phyloP scores from a whole-genome alignment of 2,888 invertebrate genomes.

The Schizotus pectinicornis region DNA sequence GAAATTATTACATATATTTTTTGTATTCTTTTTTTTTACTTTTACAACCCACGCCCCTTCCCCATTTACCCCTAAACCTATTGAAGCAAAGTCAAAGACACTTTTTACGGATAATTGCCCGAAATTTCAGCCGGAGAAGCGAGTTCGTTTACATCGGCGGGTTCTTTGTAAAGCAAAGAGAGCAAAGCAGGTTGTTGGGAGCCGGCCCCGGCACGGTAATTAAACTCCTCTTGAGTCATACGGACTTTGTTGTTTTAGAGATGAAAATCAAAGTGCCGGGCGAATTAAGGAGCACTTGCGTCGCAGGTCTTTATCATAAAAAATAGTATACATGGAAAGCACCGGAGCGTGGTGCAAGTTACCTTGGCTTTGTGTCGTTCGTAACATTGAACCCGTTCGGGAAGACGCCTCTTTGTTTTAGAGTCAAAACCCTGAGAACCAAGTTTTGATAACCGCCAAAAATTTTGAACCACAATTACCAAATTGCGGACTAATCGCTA shows the following conservation, averaged over 20 bases:
- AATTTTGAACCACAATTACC: constrained; percentile 5
- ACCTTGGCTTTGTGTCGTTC: constrained; percentile 23
- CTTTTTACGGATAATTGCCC: constrained; percentile 10
- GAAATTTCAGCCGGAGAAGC: constrained; percentile 8
- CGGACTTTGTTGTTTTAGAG: no score
- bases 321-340: constrained; percentile 18
- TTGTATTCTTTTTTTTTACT: constrained; percentile 41
- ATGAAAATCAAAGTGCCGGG: neutral
- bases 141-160: constrained; percentile 6
- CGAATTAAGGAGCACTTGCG: constrained; percentile 7
- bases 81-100: neutral
- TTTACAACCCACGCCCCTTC: constrained; percentile 5
- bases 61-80: neutral
- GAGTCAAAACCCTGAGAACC: constrained; percentile 33
- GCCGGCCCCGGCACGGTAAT: no score
- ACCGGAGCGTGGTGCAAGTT: constrained; percentile 24
- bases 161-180: no score
- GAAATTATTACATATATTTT: constrained; percentile 53
- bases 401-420: constrained; percentile 24
- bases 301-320: constrained; percentile 8
- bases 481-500: no score
- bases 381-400: constrained; percentile 34
- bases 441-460: constrained; percentile 12
- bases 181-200: no score
- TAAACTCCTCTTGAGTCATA: no score